Percentiles rank a stretch among this genome's conserved stretches.
Evolutionary conservation across 1,140 invertebrate species (phyloP).

Genomic region (Eurosta solidaginis): DNA sequence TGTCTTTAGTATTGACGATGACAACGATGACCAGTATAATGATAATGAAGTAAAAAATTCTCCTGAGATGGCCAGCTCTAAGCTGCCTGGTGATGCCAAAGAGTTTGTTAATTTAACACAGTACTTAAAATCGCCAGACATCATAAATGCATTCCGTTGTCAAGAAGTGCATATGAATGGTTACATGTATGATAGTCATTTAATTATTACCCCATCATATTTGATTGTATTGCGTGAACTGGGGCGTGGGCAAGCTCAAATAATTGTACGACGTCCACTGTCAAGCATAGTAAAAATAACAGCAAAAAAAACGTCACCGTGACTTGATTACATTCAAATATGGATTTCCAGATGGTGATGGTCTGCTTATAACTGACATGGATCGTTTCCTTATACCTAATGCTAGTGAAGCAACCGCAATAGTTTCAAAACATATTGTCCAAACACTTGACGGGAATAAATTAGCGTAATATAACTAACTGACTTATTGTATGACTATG

Average conservation of each 20-base stretch:
- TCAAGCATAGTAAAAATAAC: conserved; percentile 94
- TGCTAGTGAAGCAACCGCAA: conserved; percentile 80
- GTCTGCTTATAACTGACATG: conserved; percentile 71
- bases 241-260: conserved; percentile 75
- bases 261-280: conserved; percentile 83
- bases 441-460: conserved; percentile 50
- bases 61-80: conserved; percentile 36
- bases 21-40: conserved; percentile 69
- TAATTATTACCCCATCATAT: conserved; percentile 87
- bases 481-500: background rate
- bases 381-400: conserved; percentile 91
- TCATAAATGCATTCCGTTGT: conserved; percentile 86
- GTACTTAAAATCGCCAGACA: conserved; percentile 84
- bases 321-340: conserved; percentile 93
- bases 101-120: conserved; percentile 70
- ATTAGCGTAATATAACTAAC: conserved; percentile 35
- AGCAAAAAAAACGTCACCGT: conserved; percentile 88
- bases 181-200: conserved; percentile 81
- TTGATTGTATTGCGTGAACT: conserved; percentile 86
- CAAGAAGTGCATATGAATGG: conserved; percentile 89
- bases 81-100: conserved; percentile 62
- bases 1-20: conserved; percentile 94
- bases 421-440: conserved; percentile 66
- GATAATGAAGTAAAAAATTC: conserved; percentile 40
- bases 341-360: conserved; percentile 55